A percentile compares a stretch with the other conserved stretches of the same genome.
phyloP scores from a whole-genome alignment of 2,113 vertebrate species.

The Oceanites oceanicus region DNA sequence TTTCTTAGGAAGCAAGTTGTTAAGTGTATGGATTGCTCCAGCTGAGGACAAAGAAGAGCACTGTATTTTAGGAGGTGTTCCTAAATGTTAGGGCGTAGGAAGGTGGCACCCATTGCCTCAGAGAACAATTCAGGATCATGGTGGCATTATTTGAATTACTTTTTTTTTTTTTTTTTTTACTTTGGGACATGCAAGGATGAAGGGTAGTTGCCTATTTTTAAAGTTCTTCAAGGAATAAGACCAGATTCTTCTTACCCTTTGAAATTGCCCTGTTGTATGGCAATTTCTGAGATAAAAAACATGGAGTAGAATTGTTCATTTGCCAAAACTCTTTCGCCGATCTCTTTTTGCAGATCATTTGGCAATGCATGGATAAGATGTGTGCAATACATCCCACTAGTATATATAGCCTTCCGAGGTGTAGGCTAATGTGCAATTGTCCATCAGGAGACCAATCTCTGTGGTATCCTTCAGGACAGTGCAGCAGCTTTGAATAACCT shows the following conservation, averaged over 20 bases:
- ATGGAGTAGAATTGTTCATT: background rate
- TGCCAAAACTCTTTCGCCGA: background rate
- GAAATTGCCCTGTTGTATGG: background rate
- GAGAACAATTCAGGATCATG: background rate
- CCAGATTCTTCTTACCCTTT: background rate
- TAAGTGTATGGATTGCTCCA: background rate
- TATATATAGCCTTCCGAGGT: background rate
- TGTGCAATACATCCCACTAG: background rate
- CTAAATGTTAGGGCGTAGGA: background rate
- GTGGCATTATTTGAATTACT: background rate
- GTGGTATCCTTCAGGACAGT: background rate
- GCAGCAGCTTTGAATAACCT: background rate
- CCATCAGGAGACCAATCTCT: background rate
- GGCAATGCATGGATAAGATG: background rate
- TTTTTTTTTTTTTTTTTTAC: background rate
- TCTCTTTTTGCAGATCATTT: background rate
- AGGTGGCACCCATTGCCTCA: background rate
- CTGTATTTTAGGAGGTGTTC: background rate
- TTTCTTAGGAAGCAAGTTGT: background rate
- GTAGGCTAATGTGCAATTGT: background rate
- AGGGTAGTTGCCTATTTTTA: background rate
- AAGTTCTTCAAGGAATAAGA: background rate
- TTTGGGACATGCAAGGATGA: background rate
- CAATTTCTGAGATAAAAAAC: background rate
- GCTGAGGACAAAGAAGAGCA: background rate